These are phyloP conservation scores for Pangasius mekongensis DNA, from an alignment of 2,797 vertebrate species.

Conservation along the genomic window DNA sequence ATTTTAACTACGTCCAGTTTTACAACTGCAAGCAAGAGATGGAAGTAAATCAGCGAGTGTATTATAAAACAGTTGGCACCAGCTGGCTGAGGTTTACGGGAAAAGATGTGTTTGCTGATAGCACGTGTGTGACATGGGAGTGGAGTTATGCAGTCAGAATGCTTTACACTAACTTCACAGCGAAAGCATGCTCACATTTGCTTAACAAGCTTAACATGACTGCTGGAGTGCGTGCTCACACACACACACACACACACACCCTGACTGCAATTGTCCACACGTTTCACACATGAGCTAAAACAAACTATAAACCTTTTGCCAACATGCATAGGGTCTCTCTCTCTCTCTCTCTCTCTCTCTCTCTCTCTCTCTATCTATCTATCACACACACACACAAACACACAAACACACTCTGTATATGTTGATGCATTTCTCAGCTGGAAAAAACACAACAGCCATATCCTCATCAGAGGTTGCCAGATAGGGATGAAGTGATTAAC, in stretches of 20 bases:
- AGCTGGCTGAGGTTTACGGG: not conserved
- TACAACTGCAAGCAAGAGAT: not conserved
- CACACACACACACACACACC: slow-evolving; percentile 25
- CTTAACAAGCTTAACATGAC: slow-evolving; percentile 16
- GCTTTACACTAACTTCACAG: slow-evolving; percentile 7
- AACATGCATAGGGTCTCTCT: not conserved
- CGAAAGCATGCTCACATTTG: not conserved
- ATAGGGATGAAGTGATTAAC: slow-evolving; percentile 21
- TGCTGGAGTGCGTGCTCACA: not conserved
- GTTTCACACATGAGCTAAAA: slow-evolving; percentile 40
- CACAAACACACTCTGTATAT: not conserved
- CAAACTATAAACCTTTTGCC: slow-evolving; percentile 57
- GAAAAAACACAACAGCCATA: not conserved
- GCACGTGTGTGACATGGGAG: not conserved
- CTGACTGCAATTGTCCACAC: slow-evolving; percentile 29
- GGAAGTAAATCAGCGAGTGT: not conserved
- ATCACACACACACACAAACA: no score
- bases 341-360: not conserved
- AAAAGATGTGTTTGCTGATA: not conserved
- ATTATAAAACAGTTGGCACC: not conserved
- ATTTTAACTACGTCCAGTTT: not conserved
- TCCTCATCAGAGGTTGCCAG: not conserved
- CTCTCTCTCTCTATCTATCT: not conserved
- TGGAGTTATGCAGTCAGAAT: not conserved
- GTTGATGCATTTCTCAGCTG: slow-evolving; percentile 3